A percentile compares a stretch with the other conserved stretches of the same genome.
Evolutionary conservation across 2,113 vertebrate species (phyloP).

Genomic region (Tichodroma muraria): DNA sequence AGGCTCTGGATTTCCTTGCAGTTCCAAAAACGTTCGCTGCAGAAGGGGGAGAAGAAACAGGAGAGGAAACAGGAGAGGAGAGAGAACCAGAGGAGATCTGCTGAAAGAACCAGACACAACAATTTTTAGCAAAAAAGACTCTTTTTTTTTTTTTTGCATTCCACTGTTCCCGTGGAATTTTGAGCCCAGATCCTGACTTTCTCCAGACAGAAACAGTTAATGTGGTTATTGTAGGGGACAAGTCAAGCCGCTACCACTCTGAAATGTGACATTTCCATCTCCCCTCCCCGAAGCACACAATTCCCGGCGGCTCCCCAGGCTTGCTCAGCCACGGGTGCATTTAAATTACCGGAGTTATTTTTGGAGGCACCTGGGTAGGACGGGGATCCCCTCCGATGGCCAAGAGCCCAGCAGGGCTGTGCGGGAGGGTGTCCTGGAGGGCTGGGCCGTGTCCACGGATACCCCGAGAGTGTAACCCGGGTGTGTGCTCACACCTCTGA

Average conservation of each 20-base stretch:
- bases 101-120: not conserved
- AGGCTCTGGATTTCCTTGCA: not conserved
- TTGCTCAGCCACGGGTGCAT: not conserved
- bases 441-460: rapidly evolving
- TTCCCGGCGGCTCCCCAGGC: rapidly evolving
- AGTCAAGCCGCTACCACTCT: not conserved
- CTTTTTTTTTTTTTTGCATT: no score
- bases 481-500: not conserved
- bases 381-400: not conserved
- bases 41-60: not conserved
- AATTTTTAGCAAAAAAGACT: not conserved
- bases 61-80: not conserved
- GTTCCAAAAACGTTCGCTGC: not conserved
- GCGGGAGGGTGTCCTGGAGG: rapidly evolving
- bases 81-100: not conserved
- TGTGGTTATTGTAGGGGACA: not conserved
- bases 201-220: not conserved
- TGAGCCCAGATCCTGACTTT: not conserved
- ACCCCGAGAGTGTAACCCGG: not conserved
- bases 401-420: not conserved
- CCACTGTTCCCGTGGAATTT: not conserved
- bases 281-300: rapidly evolving
- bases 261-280: not conserved
- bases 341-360: rapidly evolving
- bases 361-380: not conserved